Evolutionary conservation across 2,797 vertebrate species (phyloP).

Genomic region (Manis crassicaudata): DNA sequence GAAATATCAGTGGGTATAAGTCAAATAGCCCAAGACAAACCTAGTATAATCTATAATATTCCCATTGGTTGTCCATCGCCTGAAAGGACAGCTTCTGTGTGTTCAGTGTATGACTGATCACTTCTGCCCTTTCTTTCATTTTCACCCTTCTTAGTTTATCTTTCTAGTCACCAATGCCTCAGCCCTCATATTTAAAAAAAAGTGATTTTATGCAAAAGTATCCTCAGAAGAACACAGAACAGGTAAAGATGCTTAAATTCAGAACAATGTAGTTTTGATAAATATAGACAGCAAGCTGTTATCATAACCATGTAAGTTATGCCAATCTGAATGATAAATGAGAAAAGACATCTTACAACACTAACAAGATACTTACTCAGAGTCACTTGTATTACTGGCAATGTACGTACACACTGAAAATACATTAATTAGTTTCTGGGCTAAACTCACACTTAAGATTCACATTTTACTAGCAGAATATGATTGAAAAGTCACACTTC

Average conservation of each 20-base stretch:
- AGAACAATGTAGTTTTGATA: slow-evolving; percentile 36
- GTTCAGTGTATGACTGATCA: not conserved
- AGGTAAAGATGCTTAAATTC: slow-evolving; percentile 29
- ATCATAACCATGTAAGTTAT: not conserved
- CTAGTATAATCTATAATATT: not conserved
- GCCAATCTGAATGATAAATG: slow-evolving; percentile 44
- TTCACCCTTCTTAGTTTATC: slow-evolving; percentile 6
- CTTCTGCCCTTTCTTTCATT: slow-evolving; percentile 10
- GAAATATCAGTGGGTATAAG: not conserved
- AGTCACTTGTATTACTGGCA: slow-evolving; percentile 20
- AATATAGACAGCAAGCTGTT: slow-evolving; percentile 27
- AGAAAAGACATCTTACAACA: slow-evolving; percentile 27
- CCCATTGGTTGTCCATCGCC: not conserved
- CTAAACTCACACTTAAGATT: slow-evolving; percentile 53
- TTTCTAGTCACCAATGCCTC: not conserved
- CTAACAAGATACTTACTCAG: not conserved
- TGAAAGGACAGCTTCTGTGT: not conserved
- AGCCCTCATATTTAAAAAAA: slow-evolving; percentile 26
- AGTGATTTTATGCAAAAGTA: not conserved
- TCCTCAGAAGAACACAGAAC: not conserved
- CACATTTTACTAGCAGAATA: slow-evolving; percentile 45
- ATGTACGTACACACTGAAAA: not conserved
- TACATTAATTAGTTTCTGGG: not conserved
- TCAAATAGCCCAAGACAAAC: not conserved
- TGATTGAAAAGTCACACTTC: slow-evolving; percentile 61